A percentile compares a stretch with the other conserved stretches of the same genome.
Evolutionary conservation across 2,888 invertebrate species (phyloP).

Genomic region (Leucozona laternaria): DNA sequence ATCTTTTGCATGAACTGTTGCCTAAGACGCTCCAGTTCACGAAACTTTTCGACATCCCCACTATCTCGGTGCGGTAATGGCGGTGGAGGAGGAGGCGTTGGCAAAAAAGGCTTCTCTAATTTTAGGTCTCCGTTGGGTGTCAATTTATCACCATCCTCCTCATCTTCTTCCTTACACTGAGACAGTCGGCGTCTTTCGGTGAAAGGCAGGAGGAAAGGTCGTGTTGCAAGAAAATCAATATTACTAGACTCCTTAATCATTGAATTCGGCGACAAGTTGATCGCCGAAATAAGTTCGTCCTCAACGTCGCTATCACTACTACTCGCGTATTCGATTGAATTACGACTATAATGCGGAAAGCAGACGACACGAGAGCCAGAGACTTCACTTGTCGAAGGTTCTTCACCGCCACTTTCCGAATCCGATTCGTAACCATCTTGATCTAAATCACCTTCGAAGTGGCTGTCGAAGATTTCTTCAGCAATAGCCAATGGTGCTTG

Average conservation of each 20-base stretch:
- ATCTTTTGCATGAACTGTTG: constrained; percentile 83
- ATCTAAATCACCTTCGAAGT: constrained; percentile 82
- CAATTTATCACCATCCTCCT: constrained; percentile 86
- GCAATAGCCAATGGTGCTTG: constrained; percentile 58
- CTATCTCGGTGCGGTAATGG: constrained; percentile 80
- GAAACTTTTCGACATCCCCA: constrained; percentile 81
- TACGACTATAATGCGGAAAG: constrained; percentile 77
- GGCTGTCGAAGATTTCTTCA: constrained; percentile 82
- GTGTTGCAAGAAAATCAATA: constrained; percentile 79
- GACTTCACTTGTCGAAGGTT: constrained; percentile 74
- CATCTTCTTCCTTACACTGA: constrained; percentile 93
- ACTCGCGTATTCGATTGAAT: constrained; percentile 80
- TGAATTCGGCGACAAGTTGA: constrained; percentile 77
- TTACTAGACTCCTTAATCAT: constrained; percentile 77
- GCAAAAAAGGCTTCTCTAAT: constrained; percentile 42
- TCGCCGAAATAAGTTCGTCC: constrained; percentile 76
- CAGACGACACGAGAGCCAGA: constrained; percentile 20
- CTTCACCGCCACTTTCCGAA: constrained; percentile 79
- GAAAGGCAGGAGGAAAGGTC: constrained; percentile 84
- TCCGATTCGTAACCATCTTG: constrained; percentile 82
- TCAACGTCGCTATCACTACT: constrained; percentile 79
- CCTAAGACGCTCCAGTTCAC: constrained; percentile 80
- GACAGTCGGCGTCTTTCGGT: constrained; percentile 88
- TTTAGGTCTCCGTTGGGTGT: constrained; percentile 75
- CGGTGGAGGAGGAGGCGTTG: constrained; percentile 78